Percentiles rank a stretch among this genome's conserved stretches.
Evolutionary conservation across 2,113 vertebrate species (phyloP).

Genomic region (Himantopus leucocephalus): DNA sequence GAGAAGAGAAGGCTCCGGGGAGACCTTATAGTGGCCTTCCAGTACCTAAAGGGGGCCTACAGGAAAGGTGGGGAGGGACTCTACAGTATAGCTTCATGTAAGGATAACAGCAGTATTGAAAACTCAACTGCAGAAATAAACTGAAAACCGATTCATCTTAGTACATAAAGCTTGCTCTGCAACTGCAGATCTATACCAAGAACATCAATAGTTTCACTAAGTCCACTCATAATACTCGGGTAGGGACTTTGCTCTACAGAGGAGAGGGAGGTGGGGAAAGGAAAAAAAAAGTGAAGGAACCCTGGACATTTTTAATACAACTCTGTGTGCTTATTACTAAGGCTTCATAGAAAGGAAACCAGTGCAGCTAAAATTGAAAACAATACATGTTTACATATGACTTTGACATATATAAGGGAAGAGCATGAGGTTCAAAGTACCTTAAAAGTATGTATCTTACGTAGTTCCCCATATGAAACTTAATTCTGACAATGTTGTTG

Average conservation of each 20-base stretch:
- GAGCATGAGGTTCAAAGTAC: neutral
- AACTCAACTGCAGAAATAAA: neutral
- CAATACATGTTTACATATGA: neutral
- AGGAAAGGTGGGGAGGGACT: neutral
- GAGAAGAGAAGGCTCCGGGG: neutral
- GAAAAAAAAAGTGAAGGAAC: too few relatives aligned
- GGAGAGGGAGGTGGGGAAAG: too few relatives aligned
- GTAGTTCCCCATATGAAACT: neutral
- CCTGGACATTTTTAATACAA: neutral
- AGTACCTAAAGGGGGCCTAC: neutral
- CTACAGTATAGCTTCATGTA: neutral
- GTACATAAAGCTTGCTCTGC: neutral
- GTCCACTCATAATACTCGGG: accelerated
- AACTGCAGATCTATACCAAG: neutral
- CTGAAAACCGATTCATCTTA: neutral
- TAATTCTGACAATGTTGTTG: neutral
- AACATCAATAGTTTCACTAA: neutral
- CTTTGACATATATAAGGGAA: neutral
- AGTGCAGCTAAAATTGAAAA: neutral
- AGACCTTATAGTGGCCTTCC: neutral
- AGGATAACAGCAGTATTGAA: neutral
- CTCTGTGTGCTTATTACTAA: neutral
- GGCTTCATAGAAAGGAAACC: neutral
- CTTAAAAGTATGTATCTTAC: neutral
- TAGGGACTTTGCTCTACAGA: too few relatives aligned